Base-by-base conservation (phyloP, 2,888 invertebrate genomes). In the Glaucopsyche alexis region DNA sequence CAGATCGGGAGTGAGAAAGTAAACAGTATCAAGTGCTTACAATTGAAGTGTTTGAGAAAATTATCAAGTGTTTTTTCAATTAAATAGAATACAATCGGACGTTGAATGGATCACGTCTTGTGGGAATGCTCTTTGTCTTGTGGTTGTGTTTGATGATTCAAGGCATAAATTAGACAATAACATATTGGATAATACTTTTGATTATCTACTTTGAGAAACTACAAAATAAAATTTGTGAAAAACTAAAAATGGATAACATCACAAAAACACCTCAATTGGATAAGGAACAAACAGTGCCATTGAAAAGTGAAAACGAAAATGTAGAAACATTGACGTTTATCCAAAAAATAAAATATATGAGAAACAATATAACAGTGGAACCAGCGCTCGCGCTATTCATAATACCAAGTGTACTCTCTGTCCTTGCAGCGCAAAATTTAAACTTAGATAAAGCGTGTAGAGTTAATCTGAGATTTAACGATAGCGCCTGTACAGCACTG, bases 391-490 rank as follows among this genome's bases (percentile, higher is more conserved):
- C 94, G 1, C 89, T 95, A 71, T 95, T 95, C 82, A 94, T 95
- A 66, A 94, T 95, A 91, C 95, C 95, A 0, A 94, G 94, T 79
- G 93, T 95, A 0, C 79, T 95, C 16, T 95, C 96, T 0, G 94
- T 95, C 80, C 83, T 97, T 77, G 97, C 97, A 49, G 96, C 96
- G 8, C 97, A 97, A 85, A 97, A 97, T 87, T 88, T 97, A 64
- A 96, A 96, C 85, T 91, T 97, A 80, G 97, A 97, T 82, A 97
- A 97, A 85, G 97, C 97, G 0, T 97, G 97, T 80, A 90, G 96
- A 64, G 97, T 97, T 0, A 97, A 97, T 83, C 90, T 97, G 78
- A 94, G 89, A 0, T 97, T 96, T 79, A 92, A 94, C 0, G 94
- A 95, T 71, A 93, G 94, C 66, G 94, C 97, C 0, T 97, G 97